Base-by-base conservation (phyloP, 2,797 vertebrate species). In the Onychomys arenicola region DNA sequence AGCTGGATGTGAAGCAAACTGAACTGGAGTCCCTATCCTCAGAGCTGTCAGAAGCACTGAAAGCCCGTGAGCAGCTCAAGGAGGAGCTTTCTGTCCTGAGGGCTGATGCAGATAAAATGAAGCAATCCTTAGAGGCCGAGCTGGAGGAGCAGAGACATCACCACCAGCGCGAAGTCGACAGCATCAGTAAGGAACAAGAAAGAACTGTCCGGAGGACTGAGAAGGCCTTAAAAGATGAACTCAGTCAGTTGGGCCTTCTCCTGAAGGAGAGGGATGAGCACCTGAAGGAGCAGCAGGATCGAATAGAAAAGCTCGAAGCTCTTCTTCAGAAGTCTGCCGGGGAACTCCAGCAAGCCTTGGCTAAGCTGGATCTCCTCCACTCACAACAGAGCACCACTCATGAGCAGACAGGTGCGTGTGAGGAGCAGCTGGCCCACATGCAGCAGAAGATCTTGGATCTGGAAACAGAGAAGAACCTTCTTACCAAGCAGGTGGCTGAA, bases 1-100 rank as follows among this genome's bases (percentile, higher is more conserved):
- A 99, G 95, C 98, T 99, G 69, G 99, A 99, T 85, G 98, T 99
- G 89, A 99, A 99, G 97, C 99, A 99, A 97, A 99, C 98, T 11
- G 99, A 99, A 95, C 96, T 99, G 37, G 99, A 99, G 97, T 98
- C 98, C 0, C 91, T 99, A 32, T 99, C 99, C 32, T 98, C 98
- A 89, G 99, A 99, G 90, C 98, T 99, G 55, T 98, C 99, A 21
- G 99, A 99, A 96, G 97, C 98, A 67, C 88, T 99, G 94, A 99
- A 98, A 96, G 96, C 93, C 81, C 99, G 99, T 86, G 97, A 98
- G 80, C 97, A 99, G 91, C 98, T 99, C 69, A 99, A 99, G 92
- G 98, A 99, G 95, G 98, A 99, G 75, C 97, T 99, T 93, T 98
- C 96, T 37, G 91, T 96, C 78, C 90, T 98, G 89, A 98, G 98